Base-by-base conservation (phyloP, 2,888 invertebrate species). In the Pharmacophagus antenor region DNA sequence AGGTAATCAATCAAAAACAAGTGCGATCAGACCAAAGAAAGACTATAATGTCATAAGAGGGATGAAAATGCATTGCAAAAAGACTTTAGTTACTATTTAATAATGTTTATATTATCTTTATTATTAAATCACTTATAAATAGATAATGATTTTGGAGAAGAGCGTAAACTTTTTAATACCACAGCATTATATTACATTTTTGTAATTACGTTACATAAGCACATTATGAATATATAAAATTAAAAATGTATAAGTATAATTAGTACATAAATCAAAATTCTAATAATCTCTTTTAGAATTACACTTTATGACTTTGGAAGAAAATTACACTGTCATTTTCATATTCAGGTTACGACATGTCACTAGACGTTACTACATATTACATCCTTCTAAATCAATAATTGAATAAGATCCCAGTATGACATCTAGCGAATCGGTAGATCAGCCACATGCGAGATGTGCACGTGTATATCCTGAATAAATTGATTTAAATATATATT, bases 381-480 rank as follows among this genome's bases (percentile, higher is more conserved):
- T 64, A 58, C 58, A 49, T 59, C 57, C 52, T 59, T 58, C 64
- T 67, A 65, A 64, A 67, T 67, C 63, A 65, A 82, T 81, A 79
- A 82, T 79, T 78, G 77, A 76, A 80, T 73, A 71, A 70, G 77
- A 77, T 76, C 69, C 70, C 71, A 69, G 71, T 71, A 71, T 73
- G 71, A 69, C 74, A 73, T 70, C 77, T 72, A 63, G 65, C 67
- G 67, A 69, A 70, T 72, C 27, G 7, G 27, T 72, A 76, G 69
- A 82, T 84, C 84, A 84, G 81, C 78, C 78, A 77, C 77, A 74
- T 85, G 84, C 84, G 77, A 77, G 72, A 70, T 67, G 74, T 79
- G 77, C 74, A 73, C 70, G 2, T n/a, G 6, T 4, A n/a, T 2
- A 37, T n/a, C n/a, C n/a, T n/a, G n/a, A n/a, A n/a, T n/a, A n/a